Evolutionary conservation across 2,113 vertebrate species (phyloP).

Genomic region (Tetraodon nigroviridis): DNA sequence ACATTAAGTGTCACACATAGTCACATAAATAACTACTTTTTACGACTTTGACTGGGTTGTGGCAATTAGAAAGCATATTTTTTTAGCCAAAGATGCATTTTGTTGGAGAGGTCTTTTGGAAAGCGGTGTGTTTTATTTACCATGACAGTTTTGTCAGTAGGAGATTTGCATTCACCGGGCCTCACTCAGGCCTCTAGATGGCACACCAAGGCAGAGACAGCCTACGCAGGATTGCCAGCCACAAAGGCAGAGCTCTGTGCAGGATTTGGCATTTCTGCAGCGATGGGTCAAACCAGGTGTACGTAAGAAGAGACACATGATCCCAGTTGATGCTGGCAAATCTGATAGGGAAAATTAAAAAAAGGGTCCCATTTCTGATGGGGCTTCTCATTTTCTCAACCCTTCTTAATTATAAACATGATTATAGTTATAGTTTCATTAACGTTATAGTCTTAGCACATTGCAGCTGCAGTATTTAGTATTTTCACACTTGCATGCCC

Average conservation of each 20-base stretch:
- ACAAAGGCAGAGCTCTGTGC: conserved; percentile 27
- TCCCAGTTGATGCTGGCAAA: neutral
- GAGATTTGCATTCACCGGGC: conserved; percentile 34
- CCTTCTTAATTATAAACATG: no score
- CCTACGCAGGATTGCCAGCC: conserved; percentile 23
- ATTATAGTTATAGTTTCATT: no score
- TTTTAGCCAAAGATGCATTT: no score
- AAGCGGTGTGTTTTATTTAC: neutral
- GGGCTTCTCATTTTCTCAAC: no score
- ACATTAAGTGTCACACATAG: no score
- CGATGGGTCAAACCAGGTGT: conserved; percentile 22
- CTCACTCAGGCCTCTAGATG: conserved; percentile 69
- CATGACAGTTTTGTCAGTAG: conserved; percentile 11
- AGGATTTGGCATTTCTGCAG: conserved; percentile 40
- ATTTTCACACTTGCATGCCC: no score
- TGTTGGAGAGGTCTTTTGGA: neutral
- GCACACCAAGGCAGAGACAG: conserved; percentile 70
- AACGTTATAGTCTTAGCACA: no score
- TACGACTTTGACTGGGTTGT: no score
- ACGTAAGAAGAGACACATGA: conserved; percentile 12
- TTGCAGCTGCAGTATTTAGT: no score
- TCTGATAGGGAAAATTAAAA: no score
- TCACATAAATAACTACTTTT: no score
- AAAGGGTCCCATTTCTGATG: no score
- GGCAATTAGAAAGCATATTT: neutral